Base-by-base conservation (phyloP, 2,888 invertebrate species). In the Cyclophora albipunctata region DNA sequence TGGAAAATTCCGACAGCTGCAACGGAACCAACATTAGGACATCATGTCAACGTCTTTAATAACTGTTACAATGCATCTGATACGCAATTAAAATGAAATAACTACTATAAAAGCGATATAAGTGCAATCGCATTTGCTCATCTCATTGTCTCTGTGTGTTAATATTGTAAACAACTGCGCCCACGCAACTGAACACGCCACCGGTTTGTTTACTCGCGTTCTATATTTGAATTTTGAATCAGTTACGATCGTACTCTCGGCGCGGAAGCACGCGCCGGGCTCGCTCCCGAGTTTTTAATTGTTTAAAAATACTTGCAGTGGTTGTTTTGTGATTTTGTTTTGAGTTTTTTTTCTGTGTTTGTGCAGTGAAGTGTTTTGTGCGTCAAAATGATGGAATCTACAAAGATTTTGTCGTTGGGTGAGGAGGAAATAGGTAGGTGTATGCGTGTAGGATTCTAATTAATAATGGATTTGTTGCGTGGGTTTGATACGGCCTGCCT, bases 161-260 rank as follows among this genome's bases (percentile, higher is more conserved):
- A 42, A 44, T 47, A 52, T 20, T 58, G 58, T 58, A 55, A 57
- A 60, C 57, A 37, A 37, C 35, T 42, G 42, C 34, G n/a, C 47
- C 34, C n/a, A 42, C 34, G 42, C 35, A 35, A 40, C 34, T 20
- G 40, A 40, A 58, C 58, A 56, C 58, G 60, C 59, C 58, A 56
- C 56, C 62, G 64, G 55, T 64, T 69, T 68, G 66, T 71, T 73
- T 72, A 60, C 65, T 51, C 49, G 60, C 63, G 69, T 75, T 79
- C 77, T 72, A 73, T 67, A 73, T 74, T 75, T 66, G 61, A 69
- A 70, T 60, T 74, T 75, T 66, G 61, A 69, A 70, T 60, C 78
- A 84, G 83, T 85, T 57, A 55, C 51, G 67, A 57, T 59, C 48
- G 48, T 59, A 62, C 73, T 69, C 66, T 70, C 74, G 68, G 53